These are phyloP conservation scores for Poeciliopsis retropinna DNA, from an alignment of 2,113 vertebrate species.

Conservation along the genomic window DNA sequence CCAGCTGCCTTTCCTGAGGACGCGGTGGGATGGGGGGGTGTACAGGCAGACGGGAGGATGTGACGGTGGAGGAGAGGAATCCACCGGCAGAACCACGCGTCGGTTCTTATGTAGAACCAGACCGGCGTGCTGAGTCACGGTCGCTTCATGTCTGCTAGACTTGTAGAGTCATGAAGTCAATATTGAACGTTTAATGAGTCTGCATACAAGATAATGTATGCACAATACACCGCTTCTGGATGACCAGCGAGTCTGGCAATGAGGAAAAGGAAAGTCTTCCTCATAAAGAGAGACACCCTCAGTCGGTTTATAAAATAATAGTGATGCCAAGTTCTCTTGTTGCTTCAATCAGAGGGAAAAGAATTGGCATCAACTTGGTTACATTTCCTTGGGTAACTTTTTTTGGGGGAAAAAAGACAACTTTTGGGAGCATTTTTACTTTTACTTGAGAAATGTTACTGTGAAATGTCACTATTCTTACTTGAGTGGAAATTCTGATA, in stretches of 20 bases:
- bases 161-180: not conserved
- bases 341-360: not conserved
- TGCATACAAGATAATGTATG: not conserved
- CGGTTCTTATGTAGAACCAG: constrained; percentile 51
- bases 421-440: too few species aligned
- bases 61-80: constrained; percentile 61
- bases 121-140: constrained; percentile 64
- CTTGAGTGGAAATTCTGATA: too few species aligned
- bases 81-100: constrained; percentile 32
- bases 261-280: not conserved
- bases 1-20: constrained; percentile 78
- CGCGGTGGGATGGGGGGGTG: constrained; percentile 43
- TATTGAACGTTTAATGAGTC: not conserved
- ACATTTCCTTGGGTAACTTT: too few species aligned
- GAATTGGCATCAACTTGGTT: too few species aligned
- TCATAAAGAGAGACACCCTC: not conserved
- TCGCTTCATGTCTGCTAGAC: constrained; percentile 4
- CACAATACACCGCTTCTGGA: not conserved
- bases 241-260: not conserved
- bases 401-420: too few species aligned
- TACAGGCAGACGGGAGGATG: constrained; percentile 34
- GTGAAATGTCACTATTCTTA: too few species aligned
- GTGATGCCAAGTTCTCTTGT: not conserved
- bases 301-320: not conserved
- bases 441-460: too few species aligned